Conservation (phyloP, 1,140 invertebrate genomes). For the Drosophila burlai region DNA sequence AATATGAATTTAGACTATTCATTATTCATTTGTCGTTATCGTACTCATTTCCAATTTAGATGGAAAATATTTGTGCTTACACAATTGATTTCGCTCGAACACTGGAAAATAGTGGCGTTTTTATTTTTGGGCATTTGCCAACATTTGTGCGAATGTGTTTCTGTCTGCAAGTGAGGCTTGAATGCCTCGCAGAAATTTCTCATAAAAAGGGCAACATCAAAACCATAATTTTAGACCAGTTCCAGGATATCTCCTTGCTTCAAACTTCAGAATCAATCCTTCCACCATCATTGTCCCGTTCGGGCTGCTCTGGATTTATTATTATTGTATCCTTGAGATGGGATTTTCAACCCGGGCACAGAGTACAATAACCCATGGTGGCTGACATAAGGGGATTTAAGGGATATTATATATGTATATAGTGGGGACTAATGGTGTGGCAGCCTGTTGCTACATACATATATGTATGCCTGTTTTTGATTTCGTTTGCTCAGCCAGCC, state of each 20-base stretch:
- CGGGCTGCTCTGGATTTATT: slow-evolving; percentile 37
- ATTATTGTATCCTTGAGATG: slow-evolving; percentile 53
- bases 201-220: slow-evolving; percentile 47
- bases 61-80: slow-evolving; percentile 23
- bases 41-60: background rate
- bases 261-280: background rate
- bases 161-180: slow-evolving; percentile 2
- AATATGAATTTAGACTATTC: background rate
- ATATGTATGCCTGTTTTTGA: slow-evolving; percentile 6
- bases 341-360: slow-evolving; percentile 46
- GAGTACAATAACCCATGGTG: slow-evolving; percentile 65
- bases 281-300: background rate
- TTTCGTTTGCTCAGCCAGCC: background rate
- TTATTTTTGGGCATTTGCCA: slow-evolving; percentile 39
- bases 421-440: slow-evolving; percentile 6
- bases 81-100: slow-evolving; percentile 62
- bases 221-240: background rate
- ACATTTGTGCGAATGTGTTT: slow-evolving; percentile 8
- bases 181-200: slow-evolving; percentile 60
- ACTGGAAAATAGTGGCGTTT: slow-evolving; percentile 34
- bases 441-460: slow-evolving; percentile 63
- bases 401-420: background rate
- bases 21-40: background rate
- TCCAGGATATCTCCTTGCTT: background rate
- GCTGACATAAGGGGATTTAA: background rate